Base-by-base conservation (phyloP, 2,113 vertebrate species). In the Pyxicephalus adspersus region DNA sequence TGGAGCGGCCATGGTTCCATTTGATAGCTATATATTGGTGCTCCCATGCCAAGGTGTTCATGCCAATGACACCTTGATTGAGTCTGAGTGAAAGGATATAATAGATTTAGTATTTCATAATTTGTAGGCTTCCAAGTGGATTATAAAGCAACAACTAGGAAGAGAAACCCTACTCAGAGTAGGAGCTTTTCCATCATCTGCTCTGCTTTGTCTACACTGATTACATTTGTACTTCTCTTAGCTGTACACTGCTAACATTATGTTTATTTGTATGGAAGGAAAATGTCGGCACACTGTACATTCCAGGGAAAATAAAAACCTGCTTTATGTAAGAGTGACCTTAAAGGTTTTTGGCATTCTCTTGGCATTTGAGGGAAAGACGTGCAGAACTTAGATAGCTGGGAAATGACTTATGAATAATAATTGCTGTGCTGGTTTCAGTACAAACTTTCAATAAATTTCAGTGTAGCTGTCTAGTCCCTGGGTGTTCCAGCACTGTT, bases 311-410 rank as follows among this genome's bases (percentile, higher is more conserved):
- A 45, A 45, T 23, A 58, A 58, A 22, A 18, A 66, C 82, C 38
- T 78, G 5, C 57, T 83, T 76, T 76, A 78, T 57, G 45, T 78
- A 86, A 83, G 29, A 5, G 25, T 87, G 77, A 87, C 81, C 66
- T 88, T 87, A 81, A 50, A 75, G 83, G 45, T 4, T 67, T 86
- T 76, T 87, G 82, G 63, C 67, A 83, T 85, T 88, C 34, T 83
- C 1, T 80, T 50, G 85, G 76, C 70, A 65, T 85, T 85, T 87
- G 83, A 87, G 86, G 55, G 87, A 89, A 76, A 80, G 65, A 84
- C 58, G 0, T 60, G 83, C 73, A 83, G 57, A 84, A 9, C 84
- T 72, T 80, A 11, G 66, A 84, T 64, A 22, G 17, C 26, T 75
- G 76, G 19, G 52, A 83, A 87, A 84, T 52, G 0, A 1, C 77